Base-by-base conservation (phyloP, 2,113 vertebrate species). In the Martes martes region DNA sequence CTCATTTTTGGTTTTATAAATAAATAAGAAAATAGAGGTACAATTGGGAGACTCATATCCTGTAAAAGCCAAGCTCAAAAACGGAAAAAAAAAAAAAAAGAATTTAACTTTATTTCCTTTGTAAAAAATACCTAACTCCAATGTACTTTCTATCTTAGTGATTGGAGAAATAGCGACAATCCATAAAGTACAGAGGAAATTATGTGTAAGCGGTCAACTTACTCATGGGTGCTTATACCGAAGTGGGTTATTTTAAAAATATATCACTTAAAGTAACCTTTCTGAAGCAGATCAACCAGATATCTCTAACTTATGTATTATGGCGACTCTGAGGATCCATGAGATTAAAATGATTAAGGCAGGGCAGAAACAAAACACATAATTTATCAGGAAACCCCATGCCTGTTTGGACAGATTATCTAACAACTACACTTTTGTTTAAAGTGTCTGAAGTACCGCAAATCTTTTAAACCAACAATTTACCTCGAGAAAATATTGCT, bases 401-500 rank as follows among this genome's bases (percentile, higher is more conserved):
- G 84, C 55, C 97, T 93, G 93, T 98, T 94, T 97, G 91, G 97
- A 96, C 69, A 97, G 96, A 98, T 50, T 45, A 71, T 36, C 97
- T 55, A 82, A 96, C 23, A 97, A 96, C 95, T 57, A 90, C 78
- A 80, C 97, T 91, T 98, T 97, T 97, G 97, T 98, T 94, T 89
- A 97, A 97, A 96, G 97, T 95, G 97, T 97, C 94, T 94, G 97
- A 97, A 98, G 98, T 59, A 96, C 98, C 96, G 96, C 97, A 98
- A 98, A 98, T 87, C 97, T 98, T 97, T 97, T 97, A 98, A 96
- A 98, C 96, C 97, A 98, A 98, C 92, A 98, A 96, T 98, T 96
- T 96, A 81, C 96, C 93, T 98, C 96, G 97, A 97, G 98, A 98
- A 92, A 98, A 96, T 96, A 96, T 95, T 96, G 98, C 97, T 98